Conservation (phyloP, 2,113 vertebrate species). For the Leucopsar rothschildi region DNA sequence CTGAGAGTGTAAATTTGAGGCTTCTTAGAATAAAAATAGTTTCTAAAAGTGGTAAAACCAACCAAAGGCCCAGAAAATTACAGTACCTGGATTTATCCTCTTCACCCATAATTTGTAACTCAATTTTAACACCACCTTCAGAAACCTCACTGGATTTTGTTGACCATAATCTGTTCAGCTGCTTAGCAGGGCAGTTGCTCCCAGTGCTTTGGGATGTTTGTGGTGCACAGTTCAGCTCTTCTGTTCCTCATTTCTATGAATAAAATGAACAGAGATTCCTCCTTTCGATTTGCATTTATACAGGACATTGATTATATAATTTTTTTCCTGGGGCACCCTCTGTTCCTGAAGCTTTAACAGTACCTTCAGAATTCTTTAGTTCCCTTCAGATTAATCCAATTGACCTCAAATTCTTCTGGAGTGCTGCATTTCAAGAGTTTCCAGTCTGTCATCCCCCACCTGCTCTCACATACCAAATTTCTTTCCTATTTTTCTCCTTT, state of each 20-base stretch:
- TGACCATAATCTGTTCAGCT: not conserved
- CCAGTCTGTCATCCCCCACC: not conserved
- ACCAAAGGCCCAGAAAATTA: not conserved
- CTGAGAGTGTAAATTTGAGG: not conserved
- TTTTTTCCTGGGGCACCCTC: not conserved
- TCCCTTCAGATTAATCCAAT: not conserved
- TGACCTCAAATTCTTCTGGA: not conserved
- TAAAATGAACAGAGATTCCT: not conserved
- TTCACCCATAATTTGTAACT: not conserved
- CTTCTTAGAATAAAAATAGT: not conserved
- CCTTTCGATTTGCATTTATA: not conserved
- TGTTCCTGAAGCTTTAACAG: not conserved
- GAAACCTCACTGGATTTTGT: not conserved
- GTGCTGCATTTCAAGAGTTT: not conserved
- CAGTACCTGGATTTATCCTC: not conserved
- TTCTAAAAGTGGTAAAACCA: not conserved
- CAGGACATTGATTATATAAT: not conserved
- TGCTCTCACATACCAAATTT: not conserved
- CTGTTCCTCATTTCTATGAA: not conserved
- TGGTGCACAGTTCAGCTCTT: not conserved
- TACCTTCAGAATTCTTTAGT: not conserved
- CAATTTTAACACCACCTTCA: not conserved
- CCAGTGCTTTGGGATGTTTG: not conserved
- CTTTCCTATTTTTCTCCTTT: not conserved
- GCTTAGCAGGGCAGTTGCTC: not conserved